Evolutionary conservation across 2,113 vertebrate genomes (phyloP), one percentile per base, ranked within the genome.

Genomic region (Okapia johnstoni): DNA sequence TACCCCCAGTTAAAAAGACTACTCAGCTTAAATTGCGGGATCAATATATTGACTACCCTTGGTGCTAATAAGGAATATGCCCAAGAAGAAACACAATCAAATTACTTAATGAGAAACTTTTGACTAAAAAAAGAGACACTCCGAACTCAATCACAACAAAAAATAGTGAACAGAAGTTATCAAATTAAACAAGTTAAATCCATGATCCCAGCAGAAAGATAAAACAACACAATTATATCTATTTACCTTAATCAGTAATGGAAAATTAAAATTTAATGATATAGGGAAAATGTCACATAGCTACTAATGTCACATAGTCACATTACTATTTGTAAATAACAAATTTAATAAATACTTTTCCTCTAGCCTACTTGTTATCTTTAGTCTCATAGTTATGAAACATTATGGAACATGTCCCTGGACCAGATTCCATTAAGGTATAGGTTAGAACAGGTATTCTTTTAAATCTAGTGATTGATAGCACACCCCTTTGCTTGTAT

Each of bases 181-280:
- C 60, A 85, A 85, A 91, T 81, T 85, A 91, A 85, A 84, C 12
- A 76, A 63, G 23, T 88, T 85, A 95, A 54, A 93, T 60, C 11
- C 50, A 95, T 43, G 81, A 94, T 25, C 16, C 16, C 33, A 58
- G 33, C 17, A 88, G 84, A 88, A 93, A 95, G 36, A 81, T 43
- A 84, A 85, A 89, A 76, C 43, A 90, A 52, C 77, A 92, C 5
- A 90, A 66, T 54, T 87, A 21, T 40, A 76, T 94, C 21, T 93
- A 23, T 93, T 88, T 28, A 73, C 9, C 28, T 86, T 16, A 85
- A 46, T 61, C 40, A 61, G 25, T 28, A 93, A 88, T 79, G 9
- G 25, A 94, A 93, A 85, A 95, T 48, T 77, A 96, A 90, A 96
- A 93, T 50, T 23, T 1, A 93, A 66, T 92, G 80, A 70, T 54